phyloP scores from a whole-genome alignment of 1,140 invertebrate genomes.

The Aphis craccivora region DNA sequence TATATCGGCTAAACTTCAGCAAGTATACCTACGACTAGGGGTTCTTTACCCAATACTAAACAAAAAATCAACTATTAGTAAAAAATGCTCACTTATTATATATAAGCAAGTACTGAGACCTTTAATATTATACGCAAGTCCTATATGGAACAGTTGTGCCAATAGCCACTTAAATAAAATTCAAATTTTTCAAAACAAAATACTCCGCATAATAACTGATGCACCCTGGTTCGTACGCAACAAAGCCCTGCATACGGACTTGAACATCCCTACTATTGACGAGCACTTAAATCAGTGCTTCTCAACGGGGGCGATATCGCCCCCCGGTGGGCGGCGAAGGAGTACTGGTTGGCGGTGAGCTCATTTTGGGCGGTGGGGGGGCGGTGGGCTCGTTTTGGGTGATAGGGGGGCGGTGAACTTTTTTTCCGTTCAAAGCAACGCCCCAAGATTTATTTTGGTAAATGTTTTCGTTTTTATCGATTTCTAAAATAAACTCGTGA shows the following conservation, averaged over 20 bases:
- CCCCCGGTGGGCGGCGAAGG: too few relatives aligned
- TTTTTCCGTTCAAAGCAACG: background rate
- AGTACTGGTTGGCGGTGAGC: too few relatives aligned
- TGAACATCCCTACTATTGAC: background rate
- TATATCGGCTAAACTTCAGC: background rate
- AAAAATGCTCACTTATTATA: background rate
- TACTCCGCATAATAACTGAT: background rate
- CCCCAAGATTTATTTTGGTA: background rate
- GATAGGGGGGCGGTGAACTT: too few relatives aligned
- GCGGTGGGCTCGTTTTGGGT: too few relatives aligned
- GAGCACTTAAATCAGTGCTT: too few relatives aligned
- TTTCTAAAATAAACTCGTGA: background rate
- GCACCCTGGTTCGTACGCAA: constrained; percentile 4
- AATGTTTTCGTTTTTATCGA: background rate
- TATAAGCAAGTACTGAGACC: constrained; percentile 11
- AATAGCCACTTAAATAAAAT: background rate
- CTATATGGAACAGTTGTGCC: constrained; percentile 1
- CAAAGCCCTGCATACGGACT: background rate
- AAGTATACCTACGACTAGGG: background rate
- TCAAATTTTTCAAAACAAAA: background rate
- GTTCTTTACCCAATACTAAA: background rate
- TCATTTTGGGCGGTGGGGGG: too few relatives aligned
- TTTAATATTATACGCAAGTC: background rate
- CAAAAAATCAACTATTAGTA: background rate
- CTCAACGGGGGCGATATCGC: too few relatives aligned